These are phyloP conservation scores for Trematomus loennbergii DNA, from an alignment of 2,113 vertebrate species.

Conservation along the genomic window DNA sequence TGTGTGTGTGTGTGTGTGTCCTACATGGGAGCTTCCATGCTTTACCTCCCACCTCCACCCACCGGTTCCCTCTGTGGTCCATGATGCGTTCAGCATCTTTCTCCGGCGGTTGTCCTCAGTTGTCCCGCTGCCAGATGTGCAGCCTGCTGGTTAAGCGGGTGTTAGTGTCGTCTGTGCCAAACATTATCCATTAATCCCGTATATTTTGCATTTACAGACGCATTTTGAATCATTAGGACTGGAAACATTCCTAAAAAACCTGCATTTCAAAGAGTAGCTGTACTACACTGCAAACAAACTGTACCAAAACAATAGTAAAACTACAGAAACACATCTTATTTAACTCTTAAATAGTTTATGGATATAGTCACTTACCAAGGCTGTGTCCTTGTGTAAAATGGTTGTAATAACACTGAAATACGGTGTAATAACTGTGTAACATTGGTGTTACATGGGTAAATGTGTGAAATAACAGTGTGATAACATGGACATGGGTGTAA, in stretches of 20 bases:
- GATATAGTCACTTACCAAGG: too few relatives aligned
- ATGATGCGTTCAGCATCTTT: slow-evolving; percentile 47
- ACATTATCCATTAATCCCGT: slow-evolving; percentile 29
- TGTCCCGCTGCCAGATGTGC: slow-evolving; percentile 55
- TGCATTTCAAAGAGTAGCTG: background rate
- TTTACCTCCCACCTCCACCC: slow-evolving; percentile 3
- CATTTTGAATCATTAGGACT: slow-evolving; percentile 3
- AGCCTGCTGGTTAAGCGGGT: slow-evolving; percentile 30
- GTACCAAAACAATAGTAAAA: background rate
- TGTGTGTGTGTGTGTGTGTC: slow-evolving; percentile 40
- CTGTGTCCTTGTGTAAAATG: too few relatives aligned
- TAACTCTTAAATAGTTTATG: background rate
- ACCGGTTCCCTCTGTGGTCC: slow-evolving; percentile 15
- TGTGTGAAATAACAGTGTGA: too few relatives aligned
- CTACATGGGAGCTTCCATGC: slow-evolving; percentile 55
- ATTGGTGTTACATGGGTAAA: too few relatives aligned
- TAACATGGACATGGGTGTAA: too few relatives aligned
- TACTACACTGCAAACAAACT: background rate
- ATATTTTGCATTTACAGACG: slow-evolving; percentile 3
- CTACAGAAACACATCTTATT: background rate
- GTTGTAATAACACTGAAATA: too few relatives aligned
- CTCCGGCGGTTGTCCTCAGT: slow-evolving; percentile 54
- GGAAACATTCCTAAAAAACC: background rate
- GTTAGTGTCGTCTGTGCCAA: slow-evolving; percentile 12
- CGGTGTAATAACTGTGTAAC: too few relatives aligned